phyloP scores from a whole-genome alignment of 2,113 vertebrate species.

The Myotis lucifugus region DNA sequence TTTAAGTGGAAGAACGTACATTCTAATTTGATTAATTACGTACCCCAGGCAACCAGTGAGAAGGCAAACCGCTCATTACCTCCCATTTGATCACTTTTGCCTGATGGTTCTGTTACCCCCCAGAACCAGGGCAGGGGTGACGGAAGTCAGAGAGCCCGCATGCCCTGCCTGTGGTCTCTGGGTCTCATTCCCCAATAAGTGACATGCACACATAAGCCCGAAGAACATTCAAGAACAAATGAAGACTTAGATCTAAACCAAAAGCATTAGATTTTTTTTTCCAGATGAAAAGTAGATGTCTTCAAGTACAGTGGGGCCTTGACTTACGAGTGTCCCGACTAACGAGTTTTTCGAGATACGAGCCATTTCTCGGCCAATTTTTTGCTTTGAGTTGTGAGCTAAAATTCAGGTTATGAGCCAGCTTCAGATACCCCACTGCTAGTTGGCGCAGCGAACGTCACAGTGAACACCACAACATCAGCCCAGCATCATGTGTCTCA shows the following conservation, averaged over 20 bases:
- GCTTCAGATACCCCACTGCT: too few species aligned
- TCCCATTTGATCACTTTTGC: too few species aligned
- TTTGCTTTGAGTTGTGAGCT: too few species aligned
- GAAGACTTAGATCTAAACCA: not conserved
- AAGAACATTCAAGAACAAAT: not conserved
- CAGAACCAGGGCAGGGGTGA: not conserved
- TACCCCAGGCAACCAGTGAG: not conserved
- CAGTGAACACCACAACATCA: too few species aligned
- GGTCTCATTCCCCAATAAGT: fast-evolving
- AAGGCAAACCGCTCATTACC: not conserved
- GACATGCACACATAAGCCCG: fast-evolving
- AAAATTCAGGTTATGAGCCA: too few species aligned
- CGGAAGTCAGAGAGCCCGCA: fast-evolving
- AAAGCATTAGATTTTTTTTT: too few species aligned
- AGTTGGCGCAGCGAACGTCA: too few species aligned
- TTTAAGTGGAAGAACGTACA: not conserved
- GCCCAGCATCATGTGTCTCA: too few species aligned
- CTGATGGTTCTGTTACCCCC: not conserved
- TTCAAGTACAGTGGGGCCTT: not conserved
- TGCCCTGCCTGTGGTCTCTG: fast-evolving
- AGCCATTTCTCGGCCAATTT: too few species aligned
- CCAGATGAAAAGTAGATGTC: not conserved
- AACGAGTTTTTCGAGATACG: too few species aligned
- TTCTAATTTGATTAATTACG: not conserved
- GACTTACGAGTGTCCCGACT: too few species aligned